A percentile compares a stretch with the other conserved stretches of the same genome.
These are phyloP conservation scores for Abscondita cerata DNA, from an alignment of 2,888 invertebrate genomes.

Conservation along the genomic window DNA sequence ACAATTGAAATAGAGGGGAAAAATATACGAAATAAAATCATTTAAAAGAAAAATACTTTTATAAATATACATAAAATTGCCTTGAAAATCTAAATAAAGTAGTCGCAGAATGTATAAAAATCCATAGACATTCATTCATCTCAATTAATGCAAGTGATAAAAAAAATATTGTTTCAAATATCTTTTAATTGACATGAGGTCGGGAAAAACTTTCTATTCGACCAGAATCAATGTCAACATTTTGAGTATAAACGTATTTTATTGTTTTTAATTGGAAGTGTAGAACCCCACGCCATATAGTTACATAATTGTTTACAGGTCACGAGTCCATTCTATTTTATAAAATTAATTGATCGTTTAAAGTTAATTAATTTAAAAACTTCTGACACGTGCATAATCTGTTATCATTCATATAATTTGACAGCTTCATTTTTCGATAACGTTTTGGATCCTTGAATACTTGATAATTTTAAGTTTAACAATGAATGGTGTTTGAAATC, in stretches of 20 bases:
- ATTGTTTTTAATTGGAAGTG: constrained; percentile 23
- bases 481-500: too few species aligned
- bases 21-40: background rate
- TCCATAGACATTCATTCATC: background rate
- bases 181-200: background rate
- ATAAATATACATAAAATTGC: background rate
- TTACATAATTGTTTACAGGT: constrained; percentile 13
- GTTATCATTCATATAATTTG: background rate
- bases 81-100: constrained; percentile 2
- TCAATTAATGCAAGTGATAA: background rate
- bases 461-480: too few species aligned
- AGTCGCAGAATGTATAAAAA: background rate
- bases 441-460: too few species aligned
- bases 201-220: constrained; percentile 21
- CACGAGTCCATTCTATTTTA: constrained; percentile 17
- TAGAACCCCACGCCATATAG: constrained; percentile 11
- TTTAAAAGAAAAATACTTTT: background rate
- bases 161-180: background rate
- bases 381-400: background rate
- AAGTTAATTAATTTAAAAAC: background rate
- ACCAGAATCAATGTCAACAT: constrained; percentile 24
- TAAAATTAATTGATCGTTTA: constrained; percentile 2
- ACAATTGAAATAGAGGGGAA: background rate
- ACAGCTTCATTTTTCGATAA: background rate
- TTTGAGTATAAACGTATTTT: constrained; percentile 16